Base-by-base conservation (phyloP, 1,140 invertebrate species). In the Leptinotarsa lineolata region DNA sequence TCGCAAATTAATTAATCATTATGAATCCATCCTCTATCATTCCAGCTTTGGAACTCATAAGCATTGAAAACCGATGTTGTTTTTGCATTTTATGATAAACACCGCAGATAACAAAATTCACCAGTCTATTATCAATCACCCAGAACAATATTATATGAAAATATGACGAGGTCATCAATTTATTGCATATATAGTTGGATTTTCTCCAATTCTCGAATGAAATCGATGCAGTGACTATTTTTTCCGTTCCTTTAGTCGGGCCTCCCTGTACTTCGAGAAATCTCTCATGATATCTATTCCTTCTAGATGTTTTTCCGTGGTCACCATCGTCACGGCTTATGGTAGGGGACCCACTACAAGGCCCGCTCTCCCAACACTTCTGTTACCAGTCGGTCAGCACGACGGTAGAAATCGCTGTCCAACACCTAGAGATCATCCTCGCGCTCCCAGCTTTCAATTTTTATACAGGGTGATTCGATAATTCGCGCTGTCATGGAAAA, bases 341-440 rank as follows among this genome's bases (percentile, higher is more conserved):
- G 58, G 68, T 70, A 74, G 75, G 75, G 72, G 72, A 68, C 61
- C 45, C 72, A 69, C 59, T 66, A 74, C 74, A 72, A 76, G 74
- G 75, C 72, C 69, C 72, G 68, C 18, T 54, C 24, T 45, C 18
- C 61, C 67, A 20, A 44, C 70, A 48, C 60, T 61, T 15, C 61
- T 22, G 58, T 61, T 67, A 69, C 69, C 75, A 76, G 75, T 76
- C 73, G 75, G 72, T 76, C 73, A 74, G 60, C 69, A 70, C 72
- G 73, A 66, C 73, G 66, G 67, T 72, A 72, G 66, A 71, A 72
- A 68, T 65, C 24, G 22, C 46, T 11, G 15, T 65, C 20, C 39
- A 30, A 39, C 22, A 65, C 63, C 63, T 65, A 22, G 16, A 65
- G 63, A 65, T 12, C 63, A 65, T 65, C 63, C 63, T 22, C 63